Base-by-base conservation (phyloP, 2,113 vertebrate genomes). In the Xyrauchen texanus region DNA sequence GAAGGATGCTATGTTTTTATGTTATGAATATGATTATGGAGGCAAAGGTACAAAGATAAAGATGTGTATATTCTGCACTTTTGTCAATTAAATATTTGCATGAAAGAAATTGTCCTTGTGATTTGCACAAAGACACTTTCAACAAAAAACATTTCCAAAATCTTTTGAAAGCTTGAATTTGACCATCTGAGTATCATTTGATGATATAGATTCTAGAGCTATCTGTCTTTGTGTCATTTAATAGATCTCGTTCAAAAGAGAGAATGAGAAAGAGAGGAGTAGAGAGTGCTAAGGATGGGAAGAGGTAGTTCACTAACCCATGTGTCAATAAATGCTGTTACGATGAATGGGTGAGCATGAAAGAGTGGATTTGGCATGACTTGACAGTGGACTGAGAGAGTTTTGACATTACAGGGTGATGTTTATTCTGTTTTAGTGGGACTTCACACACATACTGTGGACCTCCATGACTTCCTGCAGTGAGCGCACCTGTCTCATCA, bases 391-490 rank as follows among this genome's bases (percentile, higher is more conserved):
- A 63, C 68, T 16, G 69, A 62, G 11, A 53, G 21, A 73, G 5
- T 0, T 78, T 68, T 52, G 55, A 2, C 15, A 49, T 76, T 49
- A 52, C 47, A 44, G 8, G 51, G 78, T 34, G 68, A 49, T 21
- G 11, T 62, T 76, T 80, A 65, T 82, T 75, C 13, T 12, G 49
- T 55, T 47, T 78, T 68, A 73, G 61, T 79, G 85, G 52, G 81
- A 85, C 61, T 81, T 85, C 76, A 71, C 83, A 74, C 84, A 70
- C 80, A 34, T 52, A 65, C 47, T 70, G 71, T 71, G 72, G 67
- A 81, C 73, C 74, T 46, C 69, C 44, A 11, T 70, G 72, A 83
- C 79, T 15, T 80, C 81, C 83, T 83, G 87, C 78, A 82, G 86
- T 83, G 82, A 79, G 63, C 45, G 71, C 85, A 76, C 74, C 52